These are phyloP conservation scores for Junonia oenone DNA, from an alignment of 2,888 invertebrate genomes.

Conservation along the genomic window DNA sequence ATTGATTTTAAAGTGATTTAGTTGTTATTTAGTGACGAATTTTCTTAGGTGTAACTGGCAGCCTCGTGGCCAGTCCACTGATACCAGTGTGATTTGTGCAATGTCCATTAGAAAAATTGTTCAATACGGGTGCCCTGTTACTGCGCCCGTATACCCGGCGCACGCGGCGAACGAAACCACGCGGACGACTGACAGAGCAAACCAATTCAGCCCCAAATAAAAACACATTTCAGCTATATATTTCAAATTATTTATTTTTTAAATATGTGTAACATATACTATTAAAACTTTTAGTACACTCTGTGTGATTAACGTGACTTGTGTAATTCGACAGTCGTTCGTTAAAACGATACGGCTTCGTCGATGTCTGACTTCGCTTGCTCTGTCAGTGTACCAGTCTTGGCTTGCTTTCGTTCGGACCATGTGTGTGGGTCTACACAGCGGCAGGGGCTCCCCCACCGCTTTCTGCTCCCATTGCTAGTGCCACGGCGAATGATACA, in stretches of 20 bases:
- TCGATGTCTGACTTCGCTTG: background rate
- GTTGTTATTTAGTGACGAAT: slow-evolving; percentile 78
- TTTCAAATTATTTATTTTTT: slow-evolving; percentile 2
- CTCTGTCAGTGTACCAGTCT: background rate
- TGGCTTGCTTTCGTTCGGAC: background rate
- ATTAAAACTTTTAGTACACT: background rate
- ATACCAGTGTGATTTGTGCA: slow-evolving; percentile 75
- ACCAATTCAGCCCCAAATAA: background rate
- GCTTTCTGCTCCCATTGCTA: slow-evolving; percentile 26
- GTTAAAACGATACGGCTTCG: background rate
- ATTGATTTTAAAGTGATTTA: slow-evolving; percentile 79
- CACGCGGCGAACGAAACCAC: slow-evolving; percentile 15
- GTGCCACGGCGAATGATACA: slow-evolving; percentile 54
- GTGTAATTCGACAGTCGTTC: background rate
- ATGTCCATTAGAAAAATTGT: slow-evolving; percentile 56
- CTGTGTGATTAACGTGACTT: background rate
- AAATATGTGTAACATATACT: background rate
- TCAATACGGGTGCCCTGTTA: slow-evolving; percentile 19
- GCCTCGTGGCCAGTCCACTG: slow-evolving; percentile 59
- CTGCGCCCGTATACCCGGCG: background rate
- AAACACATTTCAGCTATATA: background rate
- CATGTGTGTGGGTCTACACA: background rate
- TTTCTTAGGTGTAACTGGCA: slow-evolving; percentile 72
- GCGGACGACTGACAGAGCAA: background rate
- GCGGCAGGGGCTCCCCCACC: background rate